Evolutionary conservation across 2,888 invertebrate genomes (phyloP).

Genomic region (Entomobrya multifasciata): DNA sequence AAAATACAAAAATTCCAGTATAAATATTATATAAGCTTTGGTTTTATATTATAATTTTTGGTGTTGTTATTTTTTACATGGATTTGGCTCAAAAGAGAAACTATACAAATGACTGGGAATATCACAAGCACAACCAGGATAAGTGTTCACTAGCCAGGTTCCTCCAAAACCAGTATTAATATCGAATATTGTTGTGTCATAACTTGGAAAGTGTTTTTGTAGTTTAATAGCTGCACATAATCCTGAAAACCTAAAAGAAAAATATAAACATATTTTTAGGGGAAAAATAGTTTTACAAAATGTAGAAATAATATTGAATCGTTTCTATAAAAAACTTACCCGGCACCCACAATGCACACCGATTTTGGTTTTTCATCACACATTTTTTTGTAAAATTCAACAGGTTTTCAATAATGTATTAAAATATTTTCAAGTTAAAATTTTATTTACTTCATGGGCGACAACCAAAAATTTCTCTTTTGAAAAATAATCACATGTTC

Average conservation of each 20-base stretch:
- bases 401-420: too few species aligned
- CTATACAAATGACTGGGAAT: slow-evolving; percentile 73
- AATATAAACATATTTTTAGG: too few species aligned
- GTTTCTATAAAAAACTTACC: slow-evolving; percentile 51
- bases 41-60: background rate
- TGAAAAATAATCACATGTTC: too few species aligned
- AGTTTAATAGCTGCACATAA: slow-evolving; percentile 53
- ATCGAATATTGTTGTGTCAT: slow-evolving; percentile 63
- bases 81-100: slow-evolving; percentile 67
- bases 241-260: slow-evolving; percentile 74
- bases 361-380: slow-evolving; percentile 19
- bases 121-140: slow-evolving; percentile 71
- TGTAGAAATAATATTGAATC: background rate
- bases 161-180: slow-evolving; percentile 67
- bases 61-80: background rate
- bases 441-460: too few species aligned
- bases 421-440: too few species aligned
- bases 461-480: too few species aligned
- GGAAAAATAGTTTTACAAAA: too few species aligned
- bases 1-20: background rate
- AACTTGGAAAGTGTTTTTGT: background rate
- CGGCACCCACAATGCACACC: slow-evolving; percentile 67
- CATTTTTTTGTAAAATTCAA: too few species aligned
- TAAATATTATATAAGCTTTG: background rate
- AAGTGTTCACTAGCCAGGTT: slow-evolving; percentile 69